A percentile compares a stretch with the other conserved stretches of the same genome.
phyloP scores from a whole-genome alignment of 2,113 vertebrate genomes.

The Cochlearius cochlearius region DNA sequence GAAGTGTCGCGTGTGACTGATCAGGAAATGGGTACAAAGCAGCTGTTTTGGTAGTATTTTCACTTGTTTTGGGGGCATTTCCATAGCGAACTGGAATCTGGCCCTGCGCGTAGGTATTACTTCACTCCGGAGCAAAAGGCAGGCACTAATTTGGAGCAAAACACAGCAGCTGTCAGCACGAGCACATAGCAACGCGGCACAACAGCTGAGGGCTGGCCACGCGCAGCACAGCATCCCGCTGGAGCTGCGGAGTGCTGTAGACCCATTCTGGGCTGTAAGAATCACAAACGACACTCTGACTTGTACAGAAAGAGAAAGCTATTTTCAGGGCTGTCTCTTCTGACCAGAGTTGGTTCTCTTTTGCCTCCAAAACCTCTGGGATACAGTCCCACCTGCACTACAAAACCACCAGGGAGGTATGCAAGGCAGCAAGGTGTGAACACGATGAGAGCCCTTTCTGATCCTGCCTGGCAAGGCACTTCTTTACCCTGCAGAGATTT shows the following conservation, averaged over 20 bases:
- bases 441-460: background rate
- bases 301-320: background rate
- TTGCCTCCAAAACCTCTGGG: background rate
- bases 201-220: background rate
- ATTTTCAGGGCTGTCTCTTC: background rate
- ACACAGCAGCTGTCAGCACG: slow-evolving; percentile 22
- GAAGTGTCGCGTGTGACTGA: background rate
- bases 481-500: background rate
- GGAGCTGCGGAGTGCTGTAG: background rate
- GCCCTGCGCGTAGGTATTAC: background rate
- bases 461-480: background rate
- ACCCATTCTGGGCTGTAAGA: background rate
- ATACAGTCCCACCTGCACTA: background rate
- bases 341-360: background rate
- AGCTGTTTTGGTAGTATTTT: slow-evolving; percentile 46
- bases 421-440: background rate
- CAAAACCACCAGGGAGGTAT: background rate
- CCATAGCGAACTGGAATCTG: slow-evolving; percentile 50
- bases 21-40: slow-evolving; percentile 53
- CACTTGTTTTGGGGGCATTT: slow-evolving; percentile 59
- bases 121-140: background rate
- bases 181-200: background rate
- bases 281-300: background rate
- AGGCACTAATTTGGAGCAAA: background rate
- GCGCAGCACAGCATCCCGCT: background rate